phyloP scores from a whole-genome alignment of 1,140 invertebrate genomes.

The Aporrectodea caliginosa region DNA sequence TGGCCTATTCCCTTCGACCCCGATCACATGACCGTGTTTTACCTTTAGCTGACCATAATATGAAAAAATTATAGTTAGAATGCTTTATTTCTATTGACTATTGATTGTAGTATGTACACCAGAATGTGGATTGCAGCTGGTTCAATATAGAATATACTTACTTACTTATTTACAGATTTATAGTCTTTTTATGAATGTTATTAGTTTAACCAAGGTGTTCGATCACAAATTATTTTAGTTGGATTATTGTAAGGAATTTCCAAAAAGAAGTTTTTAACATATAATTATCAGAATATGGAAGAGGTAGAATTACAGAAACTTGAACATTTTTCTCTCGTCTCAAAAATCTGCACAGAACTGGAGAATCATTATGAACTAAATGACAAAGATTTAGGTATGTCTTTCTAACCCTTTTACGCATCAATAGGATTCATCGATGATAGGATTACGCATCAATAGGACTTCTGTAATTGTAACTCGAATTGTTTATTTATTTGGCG shows the following conservation, averaged over 20 bases:
- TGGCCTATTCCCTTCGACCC: too few species aligned
- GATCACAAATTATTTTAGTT: background rate
- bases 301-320: constrained; percentile 50
- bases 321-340: constrained; percentile 92
- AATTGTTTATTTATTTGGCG: constrained; percentile 14
- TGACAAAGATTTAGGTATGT: constrained; percentile 90
- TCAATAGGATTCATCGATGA: background rate
- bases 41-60: too few species aligned
- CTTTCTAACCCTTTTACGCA: constrained; percentile 23
- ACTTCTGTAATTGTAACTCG: background rate
- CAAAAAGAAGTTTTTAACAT: background rate
- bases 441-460: background rate
- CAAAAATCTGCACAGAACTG: constrained; percentile 95
- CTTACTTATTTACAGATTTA: background rate
- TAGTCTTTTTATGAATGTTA: background rate
- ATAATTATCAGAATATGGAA: background rate
- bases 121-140: too few species aligned
- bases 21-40: too few species aligned
- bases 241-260: background rate
- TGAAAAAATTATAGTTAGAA: too few species aligned
- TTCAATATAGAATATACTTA: background rate
- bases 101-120: too few species aligned
- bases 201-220: background rate
- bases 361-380: constrained; percentile 98
- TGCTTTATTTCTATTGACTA: too few species aligned